A percentile compares a stretch with the other conserved stretches of the same genome.
These are phyloP conservation scores for Hydractinia echinata DNA, from an alignment of 30 jellyfish, hydroid and myxozoan genomes.

Conservation along the genomic window DNA sequence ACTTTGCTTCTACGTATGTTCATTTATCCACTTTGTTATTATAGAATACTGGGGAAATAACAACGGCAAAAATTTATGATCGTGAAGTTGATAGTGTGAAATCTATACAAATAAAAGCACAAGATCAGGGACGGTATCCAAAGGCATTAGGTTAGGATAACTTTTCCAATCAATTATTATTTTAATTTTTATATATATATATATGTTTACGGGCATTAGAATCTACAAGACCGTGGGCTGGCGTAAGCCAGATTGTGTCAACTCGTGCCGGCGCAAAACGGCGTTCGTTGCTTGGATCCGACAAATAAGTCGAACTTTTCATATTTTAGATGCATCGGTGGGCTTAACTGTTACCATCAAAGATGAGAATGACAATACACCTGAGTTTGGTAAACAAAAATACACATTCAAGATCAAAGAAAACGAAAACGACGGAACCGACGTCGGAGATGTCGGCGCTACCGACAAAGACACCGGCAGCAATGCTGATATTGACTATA, in stretches of 20 bases:
- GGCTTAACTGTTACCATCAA: conserved; percentile 35
- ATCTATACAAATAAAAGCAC: not conserved
- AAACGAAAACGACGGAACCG: not conserved
- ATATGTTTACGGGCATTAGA: too few species aligned
- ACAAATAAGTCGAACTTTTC: not conserved
- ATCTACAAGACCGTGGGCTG: too few species aligned
- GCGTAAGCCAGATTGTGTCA: too few species aligned
- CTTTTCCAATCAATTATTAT: too few species aligned
- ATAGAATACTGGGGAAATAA: conserved; percentile 6
- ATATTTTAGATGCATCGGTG: conserved; percentile 18
- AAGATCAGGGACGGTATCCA: too few species aligned
- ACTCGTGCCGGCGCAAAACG: too few species aligned
- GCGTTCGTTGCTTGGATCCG: too few species aligned
- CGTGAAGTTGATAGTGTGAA: conserved; percentile 3
- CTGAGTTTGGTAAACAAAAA: conserved; percentile 26
- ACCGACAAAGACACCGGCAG: conserved; percentile 75
- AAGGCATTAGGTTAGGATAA: too few species aligned
- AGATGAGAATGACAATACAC: conserved; percentile 79
- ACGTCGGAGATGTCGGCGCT: conserved; percentile 46
- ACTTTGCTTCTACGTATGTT: too few species aligned
- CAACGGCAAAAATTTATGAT: conserved; percentile 16
- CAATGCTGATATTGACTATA: conserved; percentile 57
- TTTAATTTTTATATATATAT: too few species aligned
- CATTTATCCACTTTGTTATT: not conserved
- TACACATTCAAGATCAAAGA: conserved; percentile 2